A percentile compares a stretch with the other conserved stretches of the same genome.
Evolutionary conservation across 2,888 invertebrate genomes (phyloP).

Genomic region (Caenorhabditis zanzibari): DNA sequence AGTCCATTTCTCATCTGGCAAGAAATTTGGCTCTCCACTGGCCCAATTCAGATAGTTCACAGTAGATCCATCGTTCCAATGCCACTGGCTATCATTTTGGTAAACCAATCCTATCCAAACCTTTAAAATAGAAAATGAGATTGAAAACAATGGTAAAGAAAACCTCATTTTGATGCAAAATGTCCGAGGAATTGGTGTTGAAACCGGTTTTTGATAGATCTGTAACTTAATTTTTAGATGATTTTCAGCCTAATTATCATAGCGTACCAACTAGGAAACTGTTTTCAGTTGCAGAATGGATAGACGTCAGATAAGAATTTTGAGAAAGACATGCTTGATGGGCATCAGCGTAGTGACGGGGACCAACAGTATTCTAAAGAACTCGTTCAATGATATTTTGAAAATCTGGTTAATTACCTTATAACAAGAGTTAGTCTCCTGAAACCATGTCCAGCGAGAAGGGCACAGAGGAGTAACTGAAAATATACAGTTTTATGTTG

Average conservation of each 20-base stretch:
- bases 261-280: conserved; percentile 49
- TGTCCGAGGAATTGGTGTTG: too few species aligned
- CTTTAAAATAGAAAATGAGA: too few species aligned
- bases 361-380: too few species aligned
- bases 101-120: too few species aligned
- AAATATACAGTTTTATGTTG: not conserved
- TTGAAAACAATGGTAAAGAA: too few species aligned
- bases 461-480: conserved; percentile 24
- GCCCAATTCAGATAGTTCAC: conserved; percentile 43
- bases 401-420: conserved; percentile 45
- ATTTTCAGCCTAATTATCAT: too few species aligned
- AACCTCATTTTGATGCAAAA: too few species aligned
- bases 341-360: conserved; percentile 19
- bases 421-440: conserved; percentile 42
- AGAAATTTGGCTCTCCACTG: conserved; percentile 37
- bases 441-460: conserved; percentile 31
- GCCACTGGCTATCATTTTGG: too few species aligned
- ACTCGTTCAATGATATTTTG: not conserved
- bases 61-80: conserved; percentile 44
- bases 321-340: conserved; percentile 2
- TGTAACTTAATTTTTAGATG: too few species aligned
- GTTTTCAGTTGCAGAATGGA: conserved; percentile 40
- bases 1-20: conserved; percentile 45
- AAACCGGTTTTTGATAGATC: too few species aligned
- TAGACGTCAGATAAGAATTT: conserved; percentile 40